Conservation (phyloP, 1,140 invertebrate species). For the Sinonovacula constricta region DNA sequence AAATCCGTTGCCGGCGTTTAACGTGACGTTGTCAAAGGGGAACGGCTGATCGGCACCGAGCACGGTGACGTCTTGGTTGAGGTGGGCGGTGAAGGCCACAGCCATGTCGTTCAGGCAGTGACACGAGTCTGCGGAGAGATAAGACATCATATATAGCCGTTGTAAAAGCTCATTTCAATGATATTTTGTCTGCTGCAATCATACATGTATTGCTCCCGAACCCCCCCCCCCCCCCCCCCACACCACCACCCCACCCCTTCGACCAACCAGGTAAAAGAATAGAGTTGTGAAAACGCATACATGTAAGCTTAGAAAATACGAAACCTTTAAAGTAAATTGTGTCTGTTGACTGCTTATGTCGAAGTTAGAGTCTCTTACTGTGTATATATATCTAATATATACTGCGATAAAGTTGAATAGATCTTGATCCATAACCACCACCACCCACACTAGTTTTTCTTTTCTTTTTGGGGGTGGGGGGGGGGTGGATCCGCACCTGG, state of each 20-base stretch:
- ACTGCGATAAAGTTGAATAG: too few relatives aligned
- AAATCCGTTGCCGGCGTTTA: constrained; percentile 41
- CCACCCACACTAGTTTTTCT: too few relatives aligned
- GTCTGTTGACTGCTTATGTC: too few relatives aligned
- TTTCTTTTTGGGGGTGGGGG: too few relatives aligned
- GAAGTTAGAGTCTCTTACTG: too few relatives aligned
- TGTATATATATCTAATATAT: too few relatives aligned
- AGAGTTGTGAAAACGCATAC: background rate
- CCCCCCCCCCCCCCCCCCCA: too few relatives aligned
- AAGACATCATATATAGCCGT: too few relatives aligned
- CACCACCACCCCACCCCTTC: background rate
- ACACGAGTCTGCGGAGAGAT: constrained; percentile 31
- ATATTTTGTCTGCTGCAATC: background rate
- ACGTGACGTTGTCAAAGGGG: constrained; percentile 42
- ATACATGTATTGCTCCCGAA: background rate
- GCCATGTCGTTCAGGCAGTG: constrained; percentile 1
- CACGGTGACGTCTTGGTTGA: constrained; percentile 32
- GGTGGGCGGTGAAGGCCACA: constrained; percentile 37
- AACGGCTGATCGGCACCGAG: constrained; percentile 32
- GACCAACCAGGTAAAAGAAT: background rate
- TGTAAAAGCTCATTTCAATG: too few relatives aligned
- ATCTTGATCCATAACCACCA: too few relatives aligned
- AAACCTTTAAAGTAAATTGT: too few relatives aligned
- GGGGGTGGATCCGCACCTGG: too few relatives aligned
- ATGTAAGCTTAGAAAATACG: background rate